Percentiles rank a stretch among this genome's conserved stretches.
These are phyloP conservation scores for Fregetta grallaria DNA, from an alignment of 2,113 vertebrate genomes.

Conservation along the genomic window DNA sequence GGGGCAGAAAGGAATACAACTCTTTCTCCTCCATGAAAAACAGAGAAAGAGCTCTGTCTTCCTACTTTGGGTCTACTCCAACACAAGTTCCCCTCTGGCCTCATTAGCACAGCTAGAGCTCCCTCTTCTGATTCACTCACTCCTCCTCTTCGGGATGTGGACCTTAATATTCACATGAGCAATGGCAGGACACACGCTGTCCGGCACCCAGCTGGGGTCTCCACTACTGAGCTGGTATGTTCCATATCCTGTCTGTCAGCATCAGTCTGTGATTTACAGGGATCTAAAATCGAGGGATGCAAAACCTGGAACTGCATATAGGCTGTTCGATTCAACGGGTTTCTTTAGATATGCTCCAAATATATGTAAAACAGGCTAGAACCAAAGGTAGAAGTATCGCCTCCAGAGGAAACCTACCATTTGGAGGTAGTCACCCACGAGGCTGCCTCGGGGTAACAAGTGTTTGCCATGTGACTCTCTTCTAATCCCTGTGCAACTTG, in stretches of 20 bases:
- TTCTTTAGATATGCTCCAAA: neutral
- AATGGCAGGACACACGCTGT: neutral
- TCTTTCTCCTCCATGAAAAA: neutral
- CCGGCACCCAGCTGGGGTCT: neutral
- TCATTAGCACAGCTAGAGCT: constrained; percentile 13
- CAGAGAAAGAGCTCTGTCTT: neutral
- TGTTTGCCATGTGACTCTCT: neutral
- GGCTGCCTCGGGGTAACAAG: neutral
- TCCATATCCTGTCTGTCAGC: neutral
- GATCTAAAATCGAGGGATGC: neutral
- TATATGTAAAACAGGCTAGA: neutral
- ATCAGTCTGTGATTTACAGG: neutral
- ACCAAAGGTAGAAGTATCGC: neutral
- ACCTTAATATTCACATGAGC: neutral
- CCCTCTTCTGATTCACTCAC: constrained; percentile 36
- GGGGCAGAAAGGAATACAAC: neutral
- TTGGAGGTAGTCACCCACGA: neutral
- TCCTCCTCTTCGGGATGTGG: neutral
- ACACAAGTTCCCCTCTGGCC: neutral
- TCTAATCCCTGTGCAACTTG: neutral
- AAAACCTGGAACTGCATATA: neutral
- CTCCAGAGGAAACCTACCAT: neutral
- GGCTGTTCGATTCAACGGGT: neutral
- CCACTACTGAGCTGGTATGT: neutral
- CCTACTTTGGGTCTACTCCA: neutral